phyloP scores from a whole-genome alignment of 2,113 vertebrate species.

The Puntigrus tetrazona region DNA sequence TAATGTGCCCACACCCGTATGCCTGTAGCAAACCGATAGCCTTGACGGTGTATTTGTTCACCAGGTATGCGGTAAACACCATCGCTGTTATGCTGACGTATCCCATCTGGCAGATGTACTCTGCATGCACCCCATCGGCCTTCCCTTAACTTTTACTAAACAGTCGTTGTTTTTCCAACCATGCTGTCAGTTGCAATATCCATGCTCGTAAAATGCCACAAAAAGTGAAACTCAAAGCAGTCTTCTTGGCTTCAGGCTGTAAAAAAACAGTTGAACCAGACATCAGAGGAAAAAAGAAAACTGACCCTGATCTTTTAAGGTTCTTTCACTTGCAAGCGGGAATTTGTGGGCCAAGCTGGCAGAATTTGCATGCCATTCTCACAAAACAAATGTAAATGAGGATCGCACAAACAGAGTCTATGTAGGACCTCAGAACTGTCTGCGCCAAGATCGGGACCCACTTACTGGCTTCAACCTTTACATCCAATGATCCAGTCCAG shows the following conservation, averaged over 20 bases:
- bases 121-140: constrained; percentile 16
- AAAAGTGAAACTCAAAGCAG: constrained; percentile 25
- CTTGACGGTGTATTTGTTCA: constrained; percentile 1
- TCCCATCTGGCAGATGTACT: constrained; percentile 44
- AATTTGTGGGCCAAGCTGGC: constrained; percentile 64
- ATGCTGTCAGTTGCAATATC: constrained; percentile 18
- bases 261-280: constrained; percentile 35
- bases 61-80: not conserved
- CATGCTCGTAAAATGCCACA: constrained; percentile 24
- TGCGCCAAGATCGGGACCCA: constrained; percentile 10
- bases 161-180: constrained; percentile 26
- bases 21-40: constrained; percentile 1
- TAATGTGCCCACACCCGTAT: constrained; percentile 10
- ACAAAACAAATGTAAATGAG: constrained; percentile 57
- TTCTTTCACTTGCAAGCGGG: constrained; percentile 20
- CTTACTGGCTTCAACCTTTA: not conserved
- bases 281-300: constrained; percentile 17
- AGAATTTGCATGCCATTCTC: constrained; percentile 45
- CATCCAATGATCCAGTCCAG: not conserved
- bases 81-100: not conserved
- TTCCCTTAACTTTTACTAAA: constrained; percentile 11
- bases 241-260: constrained; percentile 8
- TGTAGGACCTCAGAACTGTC: constrained; percentile 18
- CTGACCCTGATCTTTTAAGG: constrained; percentile 32
- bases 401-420: constrained; percentile 39